Base-by-base conservation (phyloP, 1,140 invertebrate genomes). In the Stegodyphus dumicola region DNA sequence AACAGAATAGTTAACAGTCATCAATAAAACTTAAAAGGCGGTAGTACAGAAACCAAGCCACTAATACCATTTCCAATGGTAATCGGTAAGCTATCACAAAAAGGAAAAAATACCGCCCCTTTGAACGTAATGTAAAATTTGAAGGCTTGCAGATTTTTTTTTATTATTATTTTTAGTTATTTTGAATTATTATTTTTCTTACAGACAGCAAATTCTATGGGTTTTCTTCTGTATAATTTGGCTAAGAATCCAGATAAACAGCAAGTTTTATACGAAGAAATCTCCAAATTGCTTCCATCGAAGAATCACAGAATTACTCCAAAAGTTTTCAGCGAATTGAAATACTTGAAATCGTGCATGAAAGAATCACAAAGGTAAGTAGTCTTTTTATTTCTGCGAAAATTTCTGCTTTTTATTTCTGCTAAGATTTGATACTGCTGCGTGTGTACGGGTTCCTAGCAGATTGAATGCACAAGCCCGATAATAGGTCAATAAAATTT, bases 231-330 rank as follows among this genome's bases (percentile, higher is more conserved):
- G 0, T 91, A 91, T 87, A 88, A 88, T 60, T 89, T 93, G 53
- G 91, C 92, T 0, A 88, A 87, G 13, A 88, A 92, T 83, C 90
- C 89, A 33, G 89, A 90, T 6, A 83, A 88, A 17, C 92, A 92
- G 78, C 88, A 90, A 18, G 87, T 88, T 78, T 54, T 92, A 6
- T 87, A 89, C 13, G 77, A 90, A 51, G 92, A 92, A 89, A 89
- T 91, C 6, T 86, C 88, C 60, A 84, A 87, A 70, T 52, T 89
- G 49, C 74, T 78, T 64, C 84, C 86, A 0, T 49, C 67, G 13
- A 52, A 54, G 65, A 60, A 74, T n/a, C 6, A 17, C 13, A 71
- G 60, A 64, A 66, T 88, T 11, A 85, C 83, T 17, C n/a, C 84
- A 13, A 33, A 87, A 75, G 52, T 60, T 66, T 48, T 85, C 5